Conservation (phyloP, 23 tunicate genomes). For the Trididemnum nubilum region DNA sequence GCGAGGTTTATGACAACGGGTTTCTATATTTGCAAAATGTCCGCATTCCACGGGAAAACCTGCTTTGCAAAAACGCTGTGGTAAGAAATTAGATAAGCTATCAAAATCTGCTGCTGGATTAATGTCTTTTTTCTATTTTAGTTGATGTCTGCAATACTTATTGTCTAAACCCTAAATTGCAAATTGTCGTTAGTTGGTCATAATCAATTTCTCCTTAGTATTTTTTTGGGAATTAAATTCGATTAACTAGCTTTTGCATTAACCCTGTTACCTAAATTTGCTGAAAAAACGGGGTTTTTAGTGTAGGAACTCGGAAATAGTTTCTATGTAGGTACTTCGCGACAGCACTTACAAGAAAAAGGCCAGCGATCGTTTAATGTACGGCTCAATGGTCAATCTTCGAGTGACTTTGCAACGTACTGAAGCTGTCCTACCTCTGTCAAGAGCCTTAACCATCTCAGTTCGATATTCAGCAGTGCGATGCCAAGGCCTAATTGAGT, state of each 20-base stretch:
- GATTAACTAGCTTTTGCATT: no score
- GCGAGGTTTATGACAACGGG: slow-evolving; percentile 82
- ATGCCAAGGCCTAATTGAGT: slow-evolving; percentile 65
- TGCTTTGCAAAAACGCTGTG: slow-evolving; percentile 78
- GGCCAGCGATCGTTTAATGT: slow-evolving; percentile 64
- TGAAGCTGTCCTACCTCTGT: slow-evolving; percentile 38
- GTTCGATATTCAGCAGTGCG: slow-evolving; percentile 73
- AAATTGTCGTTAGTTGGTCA: no score
- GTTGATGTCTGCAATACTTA: no score
- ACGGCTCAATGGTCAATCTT: slow-evolving; percentile 74
- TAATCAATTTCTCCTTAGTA: no score
- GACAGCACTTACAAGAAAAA: slow-evolving; percentile 75
- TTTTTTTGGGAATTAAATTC: no score
- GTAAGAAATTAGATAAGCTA: no score
- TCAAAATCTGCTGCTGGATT: no score
- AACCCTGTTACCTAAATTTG: no score
- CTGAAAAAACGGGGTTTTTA: no score
- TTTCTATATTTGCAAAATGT: slow-evolving; percentile 65
- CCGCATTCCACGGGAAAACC: slow-evolving; percentile 82
- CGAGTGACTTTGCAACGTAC: slow-evolving; percentile 45
- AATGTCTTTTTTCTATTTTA: no score
- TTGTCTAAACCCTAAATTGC: no score
- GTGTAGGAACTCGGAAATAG: no score
- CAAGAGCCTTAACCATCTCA: slow-evolving; percentile 73
- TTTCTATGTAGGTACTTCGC: slow-evolving; percentile 58